Evolutionary conservation across 2,113 vertebrate species (phyloP).

Genomic region (Scartelaos histophorus): DNA sequence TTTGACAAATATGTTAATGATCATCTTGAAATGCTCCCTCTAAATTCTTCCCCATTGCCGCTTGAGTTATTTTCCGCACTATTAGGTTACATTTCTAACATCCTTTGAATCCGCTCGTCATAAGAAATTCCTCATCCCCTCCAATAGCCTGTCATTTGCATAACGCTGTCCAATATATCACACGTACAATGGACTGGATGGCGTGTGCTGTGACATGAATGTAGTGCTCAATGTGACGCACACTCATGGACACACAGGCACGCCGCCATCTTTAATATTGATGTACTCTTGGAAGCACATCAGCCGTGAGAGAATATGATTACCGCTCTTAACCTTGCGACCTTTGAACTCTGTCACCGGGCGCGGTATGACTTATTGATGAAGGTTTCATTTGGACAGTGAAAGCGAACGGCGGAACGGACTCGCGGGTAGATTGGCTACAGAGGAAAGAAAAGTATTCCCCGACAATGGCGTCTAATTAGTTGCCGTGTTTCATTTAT

Average conservation of each 20-base stretch:
- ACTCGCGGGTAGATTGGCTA: background rate
- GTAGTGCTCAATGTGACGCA: slow-evolving; percentile 11
- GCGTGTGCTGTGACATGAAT: background rate
- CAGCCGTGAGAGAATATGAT: slow-evolving; percentile 37
- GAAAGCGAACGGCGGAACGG: slow-evolving; percentile 13
- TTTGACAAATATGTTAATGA: background rate
- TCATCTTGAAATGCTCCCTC: background rate
- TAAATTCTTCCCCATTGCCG: background rate
- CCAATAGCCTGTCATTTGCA: background rate
- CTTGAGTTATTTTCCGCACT: background rate
- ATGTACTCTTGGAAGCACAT: slow-evolving; percentile 36
- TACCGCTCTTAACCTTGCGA: slow-evolving; percentile 40
- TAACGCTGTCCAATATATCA: background rate
- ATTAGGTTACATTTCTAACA: background rate
- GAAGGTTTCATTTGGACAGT: slow-evolving; percentile 10
- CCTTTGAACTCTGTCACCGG: slow-evolving; percentile 37
- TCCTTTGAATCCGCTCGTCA: background rate
- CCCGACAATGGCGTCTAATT: background rate
- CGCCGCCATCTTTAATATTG: slow-evolving; percentile 31
- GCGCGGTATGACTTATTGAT: slow-evolving; percentile 53
- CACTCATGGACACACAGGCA: background rate
- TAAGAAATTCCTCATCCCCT: background rate
- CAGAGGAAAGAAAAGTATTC: background rate
- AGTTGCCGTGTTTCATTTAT: background rate
- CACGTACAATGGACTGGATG: background rate